phyloP scores from a whole-genome alignment of 2,888 invertebrate species.

The Philaethria dido region DNA sequence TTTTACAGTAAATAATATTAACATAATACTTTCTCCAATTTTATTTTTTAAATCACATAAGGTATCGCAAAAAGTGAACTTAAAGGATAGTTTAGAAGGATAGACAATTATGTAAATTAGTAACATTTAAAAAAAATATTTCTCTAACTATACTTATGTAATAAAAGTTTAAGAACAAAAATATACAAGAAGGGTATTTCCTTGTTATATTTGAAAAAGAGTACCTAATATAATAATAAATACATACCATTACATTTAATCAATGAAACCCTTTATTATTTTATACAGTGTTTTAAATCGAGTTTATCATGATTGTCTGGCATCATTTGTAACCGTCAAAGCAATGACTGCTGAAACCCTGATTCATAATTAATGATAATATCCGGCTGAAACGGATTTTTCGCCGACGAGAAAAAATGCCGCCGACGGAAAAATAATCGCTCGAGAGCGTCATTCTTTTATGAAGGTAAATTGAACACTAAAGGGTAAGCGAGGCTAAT shows the following conservation, averaged over 20 bases:
- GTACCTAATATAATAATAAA: not conserved
- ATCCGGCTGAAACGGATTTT: slow-evolving; percentile 76
- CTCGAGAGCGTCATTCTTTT: slow-evolving; percentile 69
- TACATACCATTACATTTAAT: slow-evolving; percentile 1
- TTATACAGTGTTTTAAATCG: slow-evolving; percentile 34
- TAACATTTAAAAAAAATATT: no score
- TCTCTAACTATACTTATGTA: no score
- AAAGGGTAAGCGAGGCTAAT: slow-evolving; percentile 27
- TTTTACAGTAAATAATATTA: no score
- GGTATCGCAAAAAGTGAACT: no score
- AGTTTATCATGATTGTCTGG: slow-evolving; percentile 38
- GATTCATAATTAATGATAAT: slow-evolving; percentile 83
- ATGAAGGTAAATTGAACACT: slow-evolving; percentile 57
- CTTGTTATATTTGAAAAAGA: no score
- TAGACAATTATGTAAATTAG: no score
- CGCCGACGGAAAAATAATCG: slow-evolving; percentile 72
- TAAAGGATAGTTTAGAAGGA: no score
- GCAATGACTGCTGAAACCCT: slow-evolving; percentile 59
- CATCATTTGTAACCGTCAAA: slow-evolving; percentile 66
- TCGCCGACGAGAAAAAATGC: slow-evolving; percentile 69
- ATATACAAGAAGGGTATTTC: no score
- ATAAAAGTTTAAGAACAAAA: no score
- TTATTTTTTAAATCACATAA: no score
- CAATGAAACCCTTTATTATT: slow-evolving; percentile 7
- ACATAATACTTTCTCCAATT: no score